phyloP scores from a whole-genome alignment of 2,888 invertebrate species.

The Ecdyonurus torrentis region DNA sequence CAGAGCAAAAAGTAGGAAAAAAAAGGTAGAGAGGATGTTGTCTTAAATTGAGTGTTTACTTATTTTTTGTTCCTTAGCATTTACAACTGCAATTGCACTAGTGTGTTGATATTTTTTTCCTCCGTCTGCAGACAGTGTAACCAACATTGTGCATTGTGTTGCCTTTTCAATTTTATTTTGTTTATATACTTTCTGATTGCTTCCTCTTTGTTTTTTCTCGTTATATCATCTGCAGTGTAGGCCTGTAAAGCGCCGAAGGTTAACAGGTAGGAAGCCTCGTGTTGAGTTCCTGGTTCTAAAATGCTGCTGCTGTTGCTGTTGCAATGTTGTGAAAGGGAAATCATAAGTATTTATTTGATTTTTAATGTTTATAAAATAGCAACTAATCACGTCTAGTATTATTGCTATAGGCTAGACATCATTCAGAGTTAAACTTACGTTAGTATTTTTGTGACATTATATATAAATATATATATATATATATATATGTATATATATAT shows the following conservation, averaged over 20 bases:
- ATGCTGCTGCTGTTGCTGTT: not conserved
- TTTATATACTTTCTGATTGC: not conserved
- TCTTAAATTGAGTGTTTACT: not conserved
- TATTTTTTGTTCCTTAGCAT: not conserved
- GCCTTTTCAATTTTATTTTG: not conserved
- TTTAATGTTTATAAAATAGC: no score
- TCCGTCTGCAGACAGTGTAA: not conserved
- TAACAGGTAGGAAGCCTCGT: constrained; percentile 23
- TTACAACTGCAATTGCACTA: not conserved
- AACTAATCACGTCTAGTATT: no score
- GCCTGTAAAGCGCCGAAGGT: constrained; percentile 25
- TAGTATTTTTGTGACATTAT: no score
- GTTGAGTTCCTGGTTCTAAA: no score
- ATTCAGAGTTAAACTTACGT: no score
- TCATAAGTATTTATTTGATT: no score
- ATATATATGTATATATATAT: no score
- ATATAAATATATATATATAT: no score
- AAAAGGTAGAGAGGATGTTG: not conserved
- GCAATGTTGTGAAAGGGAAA: no score
- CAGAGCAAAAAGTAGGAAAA: not conserved
- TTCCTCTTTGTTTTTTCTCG: not conserved
- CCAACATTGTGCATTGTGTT: not conserved
- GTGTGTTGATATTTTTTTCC: not conserved
- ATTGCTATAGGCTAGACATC: no score
- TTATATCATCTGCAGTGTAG: not conserved